Base-by-base conservation (phyloP, 2,888 invertebrate species). In the Hoplodrina blanda region DNA sequence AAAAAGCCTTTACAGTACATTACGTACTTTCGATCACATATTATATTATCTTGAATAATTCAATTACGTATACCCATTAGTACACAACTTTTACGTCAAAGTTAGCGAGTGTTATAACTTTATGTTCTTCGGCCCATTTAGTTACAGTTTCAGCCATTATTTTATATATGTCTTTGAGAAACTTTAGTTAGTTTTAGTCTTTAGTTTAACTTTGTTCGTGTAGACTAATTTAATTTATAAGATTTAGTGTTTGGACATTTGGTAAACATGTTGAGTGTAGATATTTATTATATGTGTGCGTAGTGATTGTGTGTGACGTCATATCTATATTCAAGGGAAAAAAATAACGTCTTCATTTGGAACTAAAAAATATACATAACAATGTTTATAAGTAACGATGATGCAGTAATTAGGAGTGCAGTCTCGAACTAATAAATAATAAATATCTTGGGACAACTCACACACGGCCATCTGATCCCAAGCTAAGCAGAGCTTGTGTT, bases 161-260 rank as follows among this genome's bases (percentile, higher is more conserved):
- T 67, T 66, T 46, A 46, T 46, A 46, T 52, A 59, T 57, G 61
- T 62, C 46, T 67, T 70, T 56, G 37, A 60, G 62, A 62, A 76
- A 62, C 44, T 50, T 10, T 13, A 52, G 71, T 57, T 44, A 19
- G 30, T 37, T 15, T 49, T 41, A 55, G 41, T 64, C 52, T 64
- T 64, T 10, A 33, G 53, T 20, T 2, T 1, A 56, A 76, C 25
- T 68, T 80, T 33, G 75, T 74, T 74, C n/a, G 19, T 17, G 37
- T 13, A 56, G 17, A 56, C 30, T 62, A 56, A 77, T 56, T 70
- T 46, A 20, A 77, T 81, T 77, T 66, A 37, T 30, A 50, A 66
- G 20, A 60, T 76, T 56, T 65, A 53, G 20, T 25, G 25, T 54
- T 61, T 13, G 15, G 0, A 5, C 2, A 10, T 17, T n/a, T 41